phyloP scores from a whole-genome alignment of 2,113 vertebrate species.

The Misgurnus mizolepis region DNA sequence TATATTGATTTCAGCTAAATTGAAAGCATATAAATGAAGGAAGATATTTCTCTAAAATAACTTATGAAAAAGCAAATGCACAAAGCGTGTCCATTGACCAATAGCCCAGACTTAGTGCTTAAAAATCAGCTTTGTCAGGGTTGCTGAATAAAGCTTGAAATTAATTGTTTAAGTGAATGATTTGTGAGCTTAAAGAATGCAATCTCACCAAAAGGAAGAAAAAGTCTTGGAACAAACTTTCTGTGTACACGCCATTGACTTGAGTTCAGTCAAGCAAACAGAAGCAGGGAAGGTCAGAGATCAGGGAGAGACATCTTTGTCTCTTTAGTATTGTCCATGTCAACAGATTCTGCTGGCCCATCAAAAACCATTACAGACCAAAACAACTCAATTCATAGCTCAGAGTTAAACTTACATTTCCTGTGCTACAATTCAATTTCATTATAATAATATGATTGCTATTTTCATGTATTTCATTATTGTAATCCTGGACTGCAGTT shows the following conservation, averaged over 20 bases:
- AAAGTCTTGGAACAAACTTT: slow-evolving; percentile 16
- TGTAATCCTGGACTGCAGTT: no score
- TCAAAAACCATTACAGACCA: slow-evolving; percentile 33
- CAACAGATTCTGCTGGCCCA: slow-evolving; percentile 28
- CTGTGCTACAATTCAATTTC: not conserved
- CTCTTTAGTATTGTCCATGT: slow-evolving; percentile 44
- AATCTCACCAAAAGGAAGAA: slow-evolving; percentile 9
- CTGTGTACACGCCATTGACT: slow-evolving; percentile 44
- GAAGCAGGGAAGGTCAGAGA: slow-evolving; percentile 45
- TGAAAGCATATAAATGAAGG: not conserved
- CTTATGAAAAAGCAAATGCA: not conserved
- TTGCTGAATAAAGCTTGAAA: slow-evolving; percentile 45
- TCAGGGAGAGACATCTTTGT: slow-evolving; percentile 48
- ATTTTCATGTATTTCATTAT: no score
- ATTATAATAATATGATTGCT: no score
- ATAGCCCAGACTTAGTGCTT: slow-evolving; percentile 29
- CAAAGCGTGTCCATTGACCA: slow-evolving; percentile 23
- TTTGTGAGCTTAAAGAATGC: slow-evolving; percentile 37
- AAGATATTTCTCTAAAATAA: slow-evolving; percentile 4
- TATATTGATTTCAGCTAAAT: no score
- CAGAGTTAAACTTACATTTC: not conserved
- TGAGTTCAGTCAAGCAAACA: slow-evolving; percentile 48
- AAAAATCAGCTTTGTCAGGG: slow-evolving; percentile 34
- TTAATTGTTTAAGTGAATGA: slow-evolving; percentile 46
- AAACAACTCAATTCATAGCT: not conserved